Evolutionary conservation across 2,888 invertebrate genomes (phyloP), one percentile per base, ranked within the genome.

Genomic region (Drosophila anomalata): DNA sequence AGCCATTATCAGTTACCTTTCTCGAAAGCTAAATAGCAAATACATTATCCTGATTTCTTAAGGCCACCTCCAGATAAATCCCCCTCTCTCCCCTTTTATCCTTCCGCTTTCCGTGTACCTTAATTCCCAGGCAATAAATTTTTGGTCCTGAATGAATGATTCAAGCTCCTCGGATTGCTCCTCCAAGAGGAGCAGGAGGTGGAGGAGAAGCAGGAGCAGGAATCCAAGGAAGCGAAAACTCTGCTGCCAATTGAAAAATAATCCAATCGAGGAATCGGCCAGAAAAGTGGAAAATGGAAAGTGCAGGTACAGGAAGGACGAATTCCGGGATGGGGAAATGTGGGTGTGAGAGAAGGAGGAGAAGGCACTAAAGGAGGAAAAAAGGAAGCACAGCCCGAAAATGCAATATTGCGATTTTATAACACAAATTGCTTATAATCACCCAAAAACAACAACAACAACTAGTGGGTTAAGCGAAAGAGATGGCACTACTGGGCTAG

Each of bases 381-480:
- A 42, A 17, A 17, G 22, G 60, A 42, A 61, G 33, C 33, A 51
- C 63, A 55, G 70, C 79, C 58, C 58, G 65, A 82, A 82, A 82
- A 85, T 82, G 82, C 85, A 82, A 82, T 82, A 85, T 85, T 79
- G 85, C 85, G 71, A 82, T 85, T 82, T 85, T 79, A 82, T 82
- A 82, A 76, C 81, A 76, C 85, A 82, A 82, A 82, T 82, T 82
- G 79, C 81, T 82, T 85, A 82, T 82, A 85, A 82, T 82, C 81
- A 85, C 74, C 77, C 66, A 62, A 66, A 44, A 39, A 47, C 33
- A 29, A 29, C 17, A 29, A 29, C 17, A 47, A 12, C 47, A 31
- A 42, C 47, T 20, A 20, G 20, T 44, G 41, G 14, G 20, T 33
- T 20, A 14, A 39, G 24, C 8, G 52, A 36, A 11, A 55, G 29